Conservation (phyloP, 1,140 invertebrate genomes). For the Rhyacophila brunnea region DNA sequence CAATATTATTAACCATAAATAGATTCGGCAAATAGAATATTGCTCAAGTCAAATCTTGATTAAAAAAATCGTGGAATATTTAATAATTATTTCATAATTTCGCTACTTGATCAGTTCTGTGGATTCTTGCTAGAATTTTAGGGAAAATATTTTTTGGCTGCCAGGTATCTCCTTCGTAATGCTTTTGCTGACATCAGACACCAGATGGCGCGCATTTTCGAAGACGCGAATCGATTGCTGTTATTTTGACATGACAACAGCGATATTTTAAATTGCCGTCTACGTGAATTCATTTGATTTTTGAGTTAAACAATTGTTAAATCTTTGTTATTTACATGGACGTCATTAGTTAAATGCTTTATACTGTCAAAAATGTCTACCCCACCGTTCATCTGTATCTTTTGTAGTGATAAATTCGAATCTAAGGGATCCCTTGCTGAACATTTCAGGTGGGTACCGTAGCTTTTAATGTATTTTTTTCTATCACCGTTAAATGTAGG, state of each 20-base stretch:
- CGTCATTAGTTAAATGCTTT: neutral
- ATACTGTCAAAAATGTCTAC: slow-evolving; percentile 1
- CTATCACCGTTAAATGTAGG: too few species aligned
- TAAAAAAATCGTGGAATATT: too few species aligned
- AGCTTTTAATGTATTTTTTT: too few species aligned
- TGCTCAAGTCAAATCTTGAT: too few species aligned
- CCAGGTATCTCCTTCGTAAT: too few species aligned
- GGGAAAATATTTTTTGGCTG: too few species aligned
- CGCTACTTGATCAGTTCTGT: too few species aligned
- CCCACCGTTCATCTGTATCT: slow-evolving; percentile 42
- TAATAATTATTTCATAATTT: too few species aligned
- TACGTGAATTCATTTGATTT: neutral
- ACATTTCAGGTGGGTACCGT: slow-evolving; percentile 54
- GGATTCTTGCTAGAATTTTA: too few species aligned
- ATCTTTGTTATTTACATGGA: too few species aligned
- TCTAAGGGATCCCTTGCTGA: slow-evolving; percentile 46
- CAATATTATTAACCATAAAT: too few species aligned
- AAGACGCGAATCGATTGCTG: slow-evolving; percentile 18
- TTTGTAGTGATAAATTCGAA: slow-evolving; percentile 46
- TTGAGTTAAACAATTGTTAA: neutral
- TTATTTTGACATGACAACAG: slow-evolving; percentile 13
- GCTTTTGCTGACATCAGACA: neutral
- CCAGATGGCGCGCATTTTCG: slow-evolving; percentile 23
- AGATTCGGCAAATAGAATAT: too few species aligned
- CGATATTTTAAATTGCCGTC: neutral